Evolutionary conservation across 2,113 vertebrate species (phyloP).

Genomic region (Chaetura pelagica): DNA sequence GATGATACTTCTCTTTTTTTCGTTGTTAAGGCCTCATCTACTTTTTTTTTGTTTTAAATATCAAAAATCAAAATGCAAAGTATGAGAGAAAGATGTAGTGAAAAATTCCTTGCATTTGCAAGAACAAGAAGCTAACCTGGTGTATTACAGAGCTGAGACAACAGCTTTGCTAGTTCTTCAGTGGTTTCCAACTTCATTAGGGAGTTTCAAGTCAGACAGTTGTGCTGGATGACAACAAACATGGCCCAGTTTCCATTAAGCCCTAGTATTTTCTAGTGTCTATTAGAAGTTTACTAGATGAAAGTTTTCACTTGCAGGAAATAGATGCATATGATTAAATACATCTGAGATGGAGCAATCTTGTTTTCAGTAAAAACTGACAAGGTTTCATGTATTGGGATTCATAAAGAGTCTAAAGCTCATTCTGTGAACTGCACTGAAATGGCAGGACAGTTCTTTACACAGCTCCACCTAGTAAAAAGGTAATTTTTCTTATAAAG

Average conservation of each 20-base stretch:
- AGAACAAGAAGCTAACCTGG: constrained; percentile 19
- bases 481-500: constrained; percentile 64
- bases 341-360: constrained; percentile 72
- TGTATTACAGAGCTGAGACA: neutral
- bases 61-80: constrained; percentile 2
- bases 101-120: constrained; percentile 33
- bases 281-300: neutral
- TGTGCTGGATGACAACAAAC: neutral
- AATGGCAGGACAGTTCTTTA: neutral
- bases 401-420: constrained; percentile 31
- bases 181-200: constrained; percentile 39
- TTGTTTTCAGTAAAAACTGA: constrained; percentile 38
- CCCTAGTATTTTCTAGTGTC: neutral
- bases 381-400: neutral
- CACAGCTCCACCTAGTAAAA: constrained; percentile 35
- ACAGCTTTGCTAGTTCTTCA: constrained; percentile 28
- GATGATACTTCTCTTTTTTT: neutral
- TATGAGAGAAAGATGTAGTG: neutral
- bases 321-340: constrained; percentile 36
- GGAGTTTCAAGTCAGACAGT: neutral
- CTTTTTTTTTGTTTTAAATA: constrained; percentile 23
- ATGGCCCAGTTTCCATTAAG: neutral
- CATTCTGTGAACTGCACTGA: constrained; percentile 44
- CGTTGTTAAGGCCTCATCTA: constrained; percentile 14
- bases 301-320: constrained; percentile 26